phyloP scores from a whole-genome alignment of 2,888 invertebrate species.

The Platycnemis pennipes region DNA sequence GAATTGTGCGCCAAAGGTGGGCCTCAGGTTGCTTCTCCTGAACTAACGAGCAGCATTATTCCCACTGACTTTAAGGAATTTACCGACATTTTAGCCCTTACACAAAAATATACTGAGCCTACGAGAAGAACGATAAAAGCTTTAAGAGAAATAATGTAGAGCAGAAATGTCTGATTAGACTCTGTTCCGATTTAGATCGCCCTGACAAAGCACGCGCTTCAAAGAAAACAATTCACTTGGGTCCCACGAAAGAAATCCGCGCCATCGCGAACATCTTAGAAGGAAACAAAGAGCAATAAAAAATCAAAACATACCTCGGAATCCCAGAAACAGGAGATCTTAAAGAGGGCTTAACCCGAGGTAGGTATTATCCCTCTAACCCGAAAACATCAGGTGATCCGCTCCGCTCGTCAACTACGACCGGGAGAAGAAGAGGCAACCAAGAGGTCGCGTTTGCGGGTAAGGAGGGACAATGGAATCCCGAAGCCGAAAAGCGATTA shows the following conservation, averaged over 20 bases:
- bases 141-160: no score
- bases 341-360: neutral
- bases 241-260: neutral
- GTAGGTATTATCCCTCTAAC: neutral
- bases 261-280: neutral
- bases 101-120: no score
- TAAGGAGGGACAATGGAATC: neutral
- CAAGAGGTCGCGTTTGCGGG: neutral
- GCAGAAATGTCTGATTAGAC: no score
- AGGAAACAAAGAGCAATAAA: neutral
- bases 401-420: neutral
- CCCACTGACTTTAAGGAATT: no score
- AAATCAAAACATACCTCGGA: neutral
- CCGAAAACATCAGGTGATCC: neutral
- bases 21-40: no score
- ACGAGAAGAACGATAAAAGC: no score
- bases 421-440: neutral
- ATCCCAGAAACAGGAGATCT: neutral
- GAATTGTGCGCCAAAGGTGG: no score
- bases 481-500: conserved; percentile 31
- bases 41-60: no score
- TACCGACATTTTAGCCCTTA: no score
- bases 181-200: no score
- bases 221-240: neutral
- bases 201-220: no score